phyloP scores from a whole-genome alignment of 1,140 invertebrate genomes.

The Papilio glaucus region DNA sequence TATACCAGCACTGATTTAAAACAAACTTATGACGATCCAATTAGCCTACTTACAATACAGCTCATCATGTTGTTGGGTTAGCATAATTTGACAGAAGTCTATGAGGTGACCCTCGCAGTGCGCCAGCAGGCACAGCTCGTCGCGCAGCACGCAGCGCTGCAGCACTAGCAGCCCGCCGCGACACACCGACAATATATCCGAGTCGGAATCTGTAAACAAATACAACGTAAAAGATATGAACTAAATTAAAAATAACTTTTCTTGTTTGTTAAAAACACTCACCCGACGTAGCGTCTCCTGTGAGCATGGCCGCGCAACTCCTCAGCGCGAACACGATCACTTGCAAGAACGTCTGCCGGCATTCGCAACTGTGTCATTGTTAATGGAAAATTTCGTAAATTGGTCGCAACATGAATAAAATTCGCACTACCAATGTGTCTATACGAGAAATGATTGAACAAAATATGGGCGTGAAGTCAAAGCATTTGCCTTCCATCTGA shows the following conservation, averaged over 20 bases:
- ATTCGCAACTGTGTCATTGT: slow-evolving; percentile 62
- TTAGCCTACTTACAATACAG: slow-evolving; percentile 45
- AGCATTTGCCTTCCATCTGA: too few species aligned
- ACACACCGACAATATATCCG: slow-evolving; percentile 46
- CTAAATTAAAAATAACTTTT: too few species aligned
- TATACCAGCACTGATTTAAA: too few species aligned
- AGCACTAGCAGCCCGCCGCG: slow-evolving; percentile 50
- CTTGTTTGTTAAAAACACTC: too few species aligned
- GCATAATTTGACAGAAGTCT: slow-evolving; percentile 47
- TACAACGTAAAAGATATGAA: too few species aligned
- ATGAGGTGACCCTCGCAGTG: slow-evolving; percentile 54
- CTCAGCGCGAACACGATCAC: slow-evolving; percentile 56
- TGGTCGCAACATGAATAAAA: too few species aligned
- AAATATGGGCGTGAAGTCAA: too few species aligned
- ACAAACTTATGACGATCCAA: neutral
- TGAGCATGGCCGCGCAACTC: slow-evolving; percentile 56
- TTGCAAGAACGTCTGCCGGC: slow-evolving; percentile 55
- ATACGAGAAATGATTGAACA: too few species aligned
- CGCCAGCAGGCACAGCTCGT: slow-evolving; percentile 48
- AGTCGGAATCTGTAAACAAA: neutral
- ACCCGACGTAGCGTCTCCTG: slow-evolving; percentile 32
- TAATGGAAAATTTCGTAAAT: slow-evolving; percentile 30
- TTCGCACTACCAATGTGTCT: too few species aligned
- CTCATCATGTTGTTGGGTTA: slow-evolving; percentile 39
- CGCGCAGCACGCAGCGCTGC: slow-evolving; percentile 44